A percentile compares a stretch with the other conserved stretches of the same genome.
These are phyloP conservation scores for Holocentrus rufus DNA, from an alignment of 2,797 vertebrate species.

Conservation along the genomic window DNA sequence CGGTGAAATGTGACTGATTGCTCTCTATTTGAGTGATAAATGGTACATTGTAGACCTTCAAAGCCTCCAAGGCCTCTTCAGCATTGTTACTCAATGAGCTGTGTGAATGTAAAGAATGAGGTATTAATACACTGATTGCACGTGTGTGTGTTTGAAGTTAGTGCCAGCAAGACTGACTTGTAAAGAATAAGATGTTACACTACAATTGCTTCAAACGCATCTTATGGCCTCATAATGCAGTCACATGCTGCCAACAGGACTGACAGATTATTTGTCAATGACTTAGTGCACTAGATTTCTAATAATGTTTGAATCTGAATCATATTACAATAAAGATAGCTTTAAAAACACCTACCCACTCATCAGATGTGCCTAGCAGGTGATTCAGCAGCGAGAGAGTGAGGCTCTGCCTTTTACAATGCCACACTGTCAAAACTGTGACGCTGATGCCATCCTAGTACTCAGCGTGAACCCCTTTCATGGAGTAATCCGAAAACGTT, in stretches of 20 bases:
- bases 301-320: neutral
- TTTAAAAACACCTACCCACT: conserved; percentile 27
- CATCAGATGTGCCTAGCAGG: conserved; percentile 15
- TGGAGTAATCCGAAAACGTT: conserved; percentile 35
- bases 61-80: no score
- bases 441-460: conserved; percentile 23
- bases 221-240: neutral
- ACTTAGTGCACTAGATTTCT: neutral
- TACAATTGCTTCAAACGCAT: neutral
- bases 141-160: conserved; percentile 3
- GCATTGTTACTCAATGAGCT: no score
- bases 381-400: conserved; percentile 35
- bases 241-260: neutral
- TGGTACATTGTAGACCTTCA: no score
- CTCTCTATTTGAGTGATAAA: no score
- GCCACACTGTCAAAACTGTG: conserved; percentile 1
- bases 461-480: conserved; percentile 37
- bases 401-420: conserved; percentile 28
- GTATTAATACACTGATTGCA: neutral
- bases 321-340: conserved; percentile 22
- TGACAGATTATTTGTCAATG: neutral
- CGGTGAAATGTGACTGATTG: no score
- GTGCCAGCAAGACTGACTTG: conserved; percentile 14
- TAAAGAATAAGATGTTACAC: conserved; percentile 11
- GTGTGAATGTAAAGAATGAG: no score